phyloP scores from a whole-genome alignment of 2,113 vertebrate species.

The Amia ocellicauda region DNA sequence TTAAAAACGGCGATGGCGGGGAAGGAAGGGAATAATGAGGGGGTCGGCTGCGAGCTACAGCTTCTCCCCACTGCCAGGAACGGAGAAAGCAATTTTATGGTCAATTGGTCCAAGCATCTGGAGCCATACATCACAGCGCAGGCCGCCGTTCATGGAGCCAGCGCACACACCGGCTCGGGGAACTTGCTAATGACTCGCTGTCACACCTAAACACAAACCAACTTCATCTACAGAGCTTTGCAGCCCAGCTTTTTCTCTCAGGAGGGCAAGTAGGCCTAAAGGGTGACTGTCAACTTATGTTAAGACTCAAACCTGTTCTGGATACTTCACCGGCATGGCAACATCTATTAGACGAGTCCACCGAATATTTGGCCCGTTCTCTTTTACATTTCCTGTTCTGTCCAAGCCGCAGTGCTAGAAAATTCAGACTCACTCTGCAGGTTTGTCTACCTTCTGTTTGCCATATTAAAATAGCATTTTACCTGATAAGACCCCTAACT shows the following conservation, averaged over 20 bases:
- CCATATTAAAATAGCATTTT: no score
- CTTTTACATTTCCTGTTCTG: no score
- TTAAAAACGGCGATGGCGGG: slow-evolving; percentile 65
- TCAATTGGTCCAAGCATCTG: slow-evolving; percentile 95
- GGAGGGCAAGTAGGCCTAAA: slow-evolving; percentile 41
- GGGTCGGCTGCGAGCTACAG: slow-evolving; percentile 73
- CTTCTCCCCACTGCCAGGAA: slow-evolving; percentile 74
- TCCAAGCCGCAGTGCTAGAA: no score
- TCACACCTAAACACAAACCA: slow-evolving; percentile 62
- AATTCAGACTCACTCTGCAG: no score
- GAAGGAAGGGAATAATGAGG: slow-evolving; percentile 65
- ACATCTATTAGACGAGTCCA: slow-evolving; percentile 30
- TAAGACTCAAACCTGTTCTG: slow-evolving; percentile 31
- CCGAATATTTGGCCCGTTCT: no score
- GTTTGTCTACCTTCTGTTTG: no score
- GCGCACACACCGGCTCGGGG: slow-evolving; percentile 62
- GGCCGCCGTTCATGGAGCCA: slow-evolving; percentile 67
- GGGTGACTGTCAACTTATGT: slow-evolving; percentile 39
- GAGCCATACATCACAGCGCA: slow-evolving; percentile 79
- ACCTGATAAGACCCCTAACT: no score
- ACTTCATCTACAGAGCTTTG: slow-evolving; percentile 49
- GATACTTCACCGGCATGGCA: slow-evolving; percentile 21
- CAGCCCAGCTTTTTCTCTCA: slow-evolving; percentile 40
- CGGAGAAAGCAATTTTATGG: slow-evolving; percentile 91
- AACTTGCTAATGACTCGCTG: slow-evolving; percentile 62